Evolutionary conservation across 1,140 invertebrate genomes (phyloP).

Genomic region (Danaus plexippus): DNA sequence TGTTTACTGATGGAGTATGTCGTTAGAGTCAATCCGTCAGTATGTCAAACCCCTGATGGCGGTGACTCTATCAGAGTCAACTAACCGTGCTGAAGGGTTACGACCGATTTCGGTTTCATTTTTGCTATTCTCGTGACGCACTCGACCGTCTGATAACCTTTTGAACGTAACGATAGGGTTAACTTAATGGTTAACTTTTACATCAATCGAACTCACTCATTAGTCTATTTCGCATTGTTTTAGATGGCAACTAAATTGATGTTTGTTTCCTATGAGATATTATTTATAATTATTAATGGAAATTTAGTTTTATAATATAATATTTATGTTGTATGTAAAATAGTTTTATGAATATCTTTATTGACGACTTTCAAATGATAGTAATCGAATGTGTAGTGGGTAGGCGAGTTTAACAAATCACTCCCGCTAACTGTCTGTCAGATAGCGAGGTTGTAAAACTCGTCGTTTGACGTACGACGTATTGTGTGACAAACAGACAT

Average conservation of each 20-base stretch:
- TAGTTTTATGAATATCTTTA: no score
- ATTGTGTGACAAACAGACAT: slow-evolving; percentile 18
- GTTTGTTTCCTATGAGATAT: no score
- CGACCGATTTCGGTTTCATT: slow-evolving; percentile 43
- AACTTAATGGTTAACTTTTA: slow-evolving; percentile 5
- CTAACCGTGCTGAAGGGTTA: slow-evolving; percentile 62
- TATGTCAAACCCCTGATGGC: neutral
- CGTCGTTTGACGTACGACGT: slow-evolving; percentile 15
- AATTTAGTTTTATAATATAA: no score
- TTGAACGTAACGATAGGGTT: slow-evolving; percentile 25
- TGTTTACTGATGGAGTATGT: no score
- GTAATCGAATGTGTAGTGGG: no score
- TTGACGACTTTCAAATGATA: no score
- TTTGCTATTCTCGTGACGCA: slow-evolving; percentile 50
- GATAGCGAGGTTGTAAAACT: slow-evolving; percentile 17
- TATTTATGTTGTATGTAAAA: no score
- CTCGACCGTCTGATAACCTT: slow-evolving; percentile 30
- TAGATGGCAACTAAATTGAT: no score
- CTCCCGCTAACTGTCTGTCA: slow-evolving; percentile 14
- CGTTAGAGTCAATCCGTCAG: neutral
- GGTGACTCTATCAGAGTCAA: slow-evolving; percentile 17
- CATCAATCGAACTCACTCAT: no score
- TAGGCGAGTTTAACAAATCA: slow-evolving; percentile 7
- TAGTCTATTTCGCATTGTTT: no score
- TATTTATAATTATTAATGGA: no score